These are phyloP conservation scores for Xylocampa areola DNA, from an alignment of 2,888 invertebrate genomes.

Conservation along the genomic window DNA sequence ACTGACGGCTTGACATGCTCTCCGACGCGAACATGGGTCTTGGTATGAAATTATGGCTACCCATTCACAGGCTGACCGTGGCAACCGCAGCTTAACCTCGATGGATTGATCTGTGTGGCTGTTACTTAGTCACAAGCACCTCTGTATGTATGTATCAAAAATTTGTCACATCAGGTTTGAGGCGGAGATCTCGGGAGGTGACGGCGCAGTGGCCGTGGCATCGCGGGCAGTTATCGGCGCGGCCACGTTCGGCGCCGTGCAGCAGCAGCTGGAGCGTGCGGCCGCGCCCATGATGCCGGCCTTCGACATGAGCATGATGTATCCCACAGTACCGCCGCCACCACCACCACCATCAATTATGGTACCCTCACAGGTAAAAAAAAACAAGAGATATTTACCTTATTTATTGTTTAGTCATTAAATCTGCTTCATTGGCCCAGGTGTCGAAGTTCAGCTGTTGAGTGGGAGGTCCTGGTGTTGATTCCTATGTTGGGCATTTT, in stretches of 20 bases:
- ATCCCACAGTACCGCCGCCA: slow-evolving; percentile 91
- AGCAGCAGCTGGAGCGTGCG: slow-evolving; percentile 91
- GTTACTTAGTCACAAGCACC: too few species aligned
- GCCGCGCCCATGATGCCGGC: slow-evolving; percentile 73
- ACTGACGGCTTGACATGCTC: too few species aligned
- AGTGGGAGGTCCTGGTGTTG: too few species aligned
- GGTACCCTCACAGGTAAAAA: slow-evolving; percentile 92
- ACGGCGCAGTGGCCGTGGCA: slow-evolving; percentile 86
- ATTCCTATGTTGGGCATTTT: too few species aligned
- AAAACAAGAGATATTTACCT: neutral
- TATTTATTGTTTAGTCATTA: neutral
- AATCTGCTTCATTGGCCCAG: too few species aligned
- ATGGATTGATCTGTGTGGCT: too few species aligned
- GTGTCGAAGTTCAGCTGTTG: too few species aligned
- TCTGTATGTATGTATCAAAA: neutral
- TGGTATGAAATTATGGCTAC: too few species aligned
- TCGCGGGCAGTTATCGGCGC: slow-evolving; percentile 91
- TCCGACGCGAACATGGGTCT: too few species aligned
- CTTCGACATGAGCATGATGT: slow-evolving; percentile 87
- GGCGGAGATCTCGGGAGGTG: slow-evolving; percentile 94
- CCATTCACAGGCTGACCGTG: too few species aligned
- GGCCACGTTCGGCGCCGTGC: slow-evolving; percentile 92
- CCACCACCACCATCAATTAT: slow-evolving; percentile 91
- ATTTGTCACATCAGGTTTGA: slow-evolving; percentile 91
- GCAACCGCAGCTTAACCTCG: too few species aligned